Evolutionary conservation across 2,888 invertebrate species (phyloP).

Genomic region (Rhagonycha fulva): DNA sequence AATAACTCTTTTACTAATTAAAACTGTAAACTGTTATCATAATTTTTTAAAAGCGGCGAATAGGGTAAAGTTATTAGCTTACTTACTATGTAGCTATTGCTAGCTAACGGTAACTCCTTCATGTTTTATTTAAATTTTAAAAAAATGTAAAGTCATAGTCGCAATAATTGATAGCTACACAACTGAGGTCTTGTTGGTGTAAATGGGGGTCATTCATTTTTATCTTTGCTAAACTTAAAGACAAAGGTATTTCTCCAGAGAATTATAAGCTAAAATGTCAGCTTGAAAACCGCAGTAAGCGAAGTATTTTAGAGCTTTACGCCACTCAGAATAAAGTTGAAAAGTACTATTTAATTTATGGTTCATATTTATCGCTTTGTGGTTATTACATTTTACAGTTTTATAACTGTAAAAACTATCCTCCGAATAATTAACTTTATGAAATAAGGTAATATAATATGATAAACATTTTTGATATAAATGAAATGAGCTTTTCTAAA

Average conservation of each 20-base stretch:
- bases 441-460: not conserved
- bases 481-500: too few species aligned
- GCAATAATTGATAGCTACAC: not conserved
- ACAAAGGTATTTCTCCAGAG: slow-evolving; percentile 2
- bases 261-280: not conserved
- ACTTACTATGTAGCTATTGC: too few species aligned
- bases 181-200: not conserved
- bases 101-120: too few species aligned
- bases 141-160: not conserved
- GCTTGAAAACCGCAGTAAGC: not conserved
- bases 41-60: too few species aligned
- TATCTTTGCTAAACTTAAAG: not conserved
- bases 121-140: too few species aligned
- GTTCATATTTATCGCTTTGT: not conserved
- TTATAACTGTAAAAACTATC: not conserved
- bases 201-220: not conserved
- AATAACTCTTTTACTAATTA: too few species aligned
- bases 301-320: not conserved
- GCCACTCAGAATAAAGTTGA: not conserved
- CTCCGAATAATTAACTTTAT: not conserved
- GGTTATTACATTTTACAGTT: not conserved
- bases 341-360: not conserved
- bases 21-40: too few species aligned
- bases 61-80: too few species aligned
- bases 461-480: too few species aligned